Conservation (phyloP, 2,113 vertebrate genomes). For the Ardeotis arabs region DNA sequence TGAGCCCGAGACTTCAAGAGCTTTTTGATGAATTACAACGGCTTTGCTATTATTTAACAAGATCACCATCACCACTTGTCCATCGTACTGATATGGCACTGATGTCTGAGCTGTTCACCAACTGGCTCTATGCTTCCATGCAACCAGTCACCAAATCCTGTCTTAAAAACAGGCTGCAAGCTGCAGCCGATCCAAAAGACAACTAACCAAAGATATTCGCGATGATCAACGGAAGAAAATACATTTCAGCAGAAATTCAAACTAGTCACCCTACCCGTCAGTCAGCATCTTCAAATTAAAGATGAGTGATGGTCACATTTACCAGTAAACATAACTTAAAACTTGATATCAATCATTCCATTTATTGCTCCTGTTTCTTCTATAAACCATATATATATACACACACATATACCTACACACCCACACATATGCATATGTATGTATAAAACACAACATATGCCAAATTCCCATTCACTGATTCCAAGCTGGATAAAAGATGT, state of each 20-base stretch:
- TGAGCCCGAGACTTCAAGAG: background rate
- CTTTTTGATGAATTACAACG: background rate
- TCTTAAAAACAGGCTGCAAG: background rate
- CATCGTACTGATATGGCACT: background rate
- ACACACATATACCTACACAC: accelerated
- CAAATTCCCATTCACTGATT: background rate
- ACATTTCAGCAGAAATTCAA: background rate
- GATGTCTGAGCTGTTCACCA: background rate
- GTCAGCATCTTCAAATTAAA: background rate
- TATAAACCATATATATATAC: background rate
- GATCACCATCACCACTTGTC: background rate
- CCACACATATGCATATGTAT: too few species aligned
- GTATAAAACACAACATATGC: background rate
- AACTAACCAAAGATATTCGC: background rate
- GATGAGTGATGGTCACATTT: background rate
- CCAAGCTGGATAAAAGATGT: background rate
- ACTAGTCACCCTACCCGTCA: background rate
- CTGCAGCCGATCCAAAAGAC: background rate
- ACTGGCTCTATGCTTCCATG: background rate
- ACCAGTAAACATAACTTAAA: background rate
- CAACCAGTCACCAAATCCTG: background rate
- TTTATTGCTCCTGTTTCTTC: background rate
- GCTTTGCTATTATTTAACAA: background rate
- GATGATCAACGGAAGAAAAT: background rate
- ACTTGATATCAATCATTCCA: background rate